Evolutionary conservation across 2,888 invertebrate species (phyloP).

Genomic region (Chaetogeoica ovagalla): DNA sequence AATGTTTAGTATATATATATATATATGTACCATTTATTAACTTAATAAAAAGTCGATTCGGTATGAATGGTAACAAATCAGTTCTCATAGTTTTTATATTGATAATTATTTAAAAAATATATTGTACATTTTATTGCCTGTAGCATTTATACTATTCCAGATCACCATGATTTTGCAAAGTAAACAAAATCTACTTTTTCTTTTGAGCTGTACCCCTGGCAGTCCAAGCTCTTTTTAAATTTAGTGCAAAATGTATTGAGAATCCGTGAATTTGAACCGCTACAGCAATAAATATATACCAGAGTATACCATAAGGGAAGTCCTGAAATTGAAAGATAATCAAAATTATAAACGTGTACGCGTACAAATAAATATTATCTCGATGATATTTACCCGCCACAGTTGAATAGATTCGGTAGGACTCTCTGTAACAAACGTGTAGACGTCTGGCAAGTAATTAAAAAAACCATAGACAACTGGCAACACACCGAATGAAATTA

Average conservation of each 20-base stretch:
- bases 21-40: not conserved
- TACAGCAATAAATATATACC: conserved; percentile 86
- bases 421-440: conserved; percentile 74
- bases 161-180: conserved; percentile 20
- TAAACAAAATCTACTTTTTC: conserved; percentile 34
- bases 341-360: conserved; percentile 4
- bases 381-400: conserved; percentile 73
- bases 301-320: conserved; percentile 86
- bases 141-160: conserved; percentile 33
- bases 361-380: conserved; percentile 50
- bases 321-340: conserved; percentile 65
- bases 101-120: conserved; percentile 4
- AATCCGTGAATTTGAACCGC: conserved; percentile 88
- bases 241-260: conserved; percentile 81
- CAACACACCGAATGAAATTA: conserved; percentile 74
- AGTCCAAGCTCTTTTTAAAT: conserved; percentile 81
- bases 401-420: conserved; percentile 71
- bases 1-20: conserved; percentile 4
- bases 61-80: not conserved
- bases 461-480: conserved; percentile 80
- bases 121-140: conserved; percentile 17
- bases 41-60: conserved; percentile 3
- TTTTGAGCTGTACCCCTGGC: conserved; percentile 65
- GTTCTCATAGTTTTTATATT: conserved; percentile 2
- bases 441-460: conserved; percentile 83